Conservation (phyloP, 2,797 vertebrate genomes). For the Brachyrhaphis roseni region DNA sequence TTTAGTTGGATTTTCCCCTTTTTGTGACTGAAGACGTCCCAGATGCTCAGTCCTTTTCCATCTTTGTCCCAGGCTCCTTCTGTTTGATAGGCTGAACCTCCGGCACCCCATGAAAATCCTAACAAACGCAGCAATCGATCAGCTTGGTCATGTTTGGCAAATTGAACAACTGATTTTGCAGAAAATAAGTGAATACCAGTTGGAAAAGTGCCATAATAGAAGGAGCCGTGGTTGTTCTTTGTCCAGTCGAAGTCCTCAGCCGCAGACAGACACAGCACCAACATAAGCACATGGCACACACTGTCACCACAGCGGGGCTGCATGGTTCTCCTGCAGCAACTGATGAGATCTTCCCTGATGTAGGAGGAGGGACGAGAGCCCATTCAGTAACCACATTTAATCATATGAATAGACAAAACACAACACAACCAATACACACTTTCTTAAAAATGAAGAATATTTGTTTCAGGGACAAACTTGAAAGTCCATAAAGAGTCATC, state of each 20-base stretch:
- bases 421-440: not conserved
- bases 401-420: conserved; percentile 16
- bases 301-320: conserved; percentile 63
- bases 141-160: not conserved
- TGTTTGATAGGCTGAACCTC: conserved; percentile 94
- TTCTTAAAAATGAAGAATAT: not conserved
- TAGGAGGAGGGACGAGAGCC: conserved; percentile 47
- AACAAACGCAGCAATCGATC: conserved; percentile 19
- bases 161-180: not conserved
- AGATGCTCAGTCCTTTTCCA: conserved; percentile 94
- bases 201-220: conserved; percentile 95
- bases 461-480: conserved; percentile 15
- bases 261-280: conserved; percentile 79
- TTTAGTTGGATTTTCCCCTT: conserved; percentile 85
- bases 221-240: conserved; percentile 88
- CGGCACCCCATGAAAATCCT: conserved; percentile 95
- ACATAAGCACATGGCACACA: conserved; percentile 81
- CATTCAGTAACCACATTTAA: conserved; percentile 13
- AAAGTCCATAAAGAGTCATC: conserved; percentile 40
- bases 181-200: conserved; percentile 75
- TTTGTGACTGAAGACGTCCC: conserved; percentile 91
- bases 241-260: conserved; percentile 86
- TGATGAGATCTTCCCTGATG: conserved; percentile 49
- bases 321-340: conserved; percentile 70
- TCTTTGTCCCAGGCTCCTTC: conserved; percentile 96